phyloP scores from a whole-genome alignment of 2,113 vertebrate species.

The Acanthochromis polyacanthus region DNA sequence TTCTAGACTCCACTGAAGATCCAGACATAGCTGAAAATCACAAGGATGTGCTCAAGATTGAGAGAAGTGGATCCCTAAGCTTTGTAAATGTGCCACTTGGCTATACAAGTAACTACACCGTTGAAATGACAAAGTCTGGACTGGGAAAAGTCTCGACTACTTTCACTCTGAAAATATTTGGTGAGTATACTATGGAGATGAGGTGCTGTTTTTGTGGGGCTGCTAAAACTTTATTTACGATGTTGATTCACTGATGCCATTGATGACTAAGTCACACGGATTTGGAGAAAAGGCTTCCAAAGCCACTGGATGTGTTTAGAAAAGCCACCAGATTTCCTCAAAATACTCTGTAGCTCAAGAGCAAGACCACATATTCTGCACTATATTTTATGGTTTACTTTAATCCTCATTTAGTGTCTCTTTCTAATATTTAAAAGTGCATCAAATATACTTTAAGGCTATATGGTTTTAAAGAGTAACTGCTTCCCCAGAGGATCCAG shows the following conservation, averaged over 20 bases:
- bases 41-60: slow-evolving; percentile 41
- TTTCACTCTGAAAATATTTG: slow-evolving; percentile 77
- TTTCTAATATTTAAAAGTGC: too few species aligned
- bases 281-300: neutral
- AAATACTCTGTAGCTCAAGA: neutral
- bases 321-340: neutral
- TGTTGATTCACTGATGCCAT: too few species aligned
- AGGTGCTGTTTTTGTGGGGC: neutral
- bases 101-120: slow-evolving; percentile 61
- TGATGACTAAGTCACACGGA: neutral
- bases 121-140: slow-evolving; percentile 72
- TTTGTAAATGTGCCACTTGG: slow-evolving; percentile 58
- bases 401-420: neutral
- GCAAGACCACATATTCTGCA: neutral
- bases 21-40: slow-evolving; percentile 32
- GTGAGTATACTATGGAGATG: slow-evolving; percentile 71
- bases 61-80: slow-evolving; percentile 70
- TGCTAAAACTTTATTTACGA: too few species aligned
- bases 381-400: neutral
- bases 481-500: too few species aligned
- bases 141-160: neutral
- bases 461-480: too few species aligned
- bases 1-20: neutral
- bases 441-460: too few species aligned
- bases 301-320: neutral